Percentiles rank a stretch among this genome's conserved stretches.
Evolutionary conservation across 2,797 vertebrate genomes (phyloP).

Genomic region (Orestias chungarensis): DNA sequence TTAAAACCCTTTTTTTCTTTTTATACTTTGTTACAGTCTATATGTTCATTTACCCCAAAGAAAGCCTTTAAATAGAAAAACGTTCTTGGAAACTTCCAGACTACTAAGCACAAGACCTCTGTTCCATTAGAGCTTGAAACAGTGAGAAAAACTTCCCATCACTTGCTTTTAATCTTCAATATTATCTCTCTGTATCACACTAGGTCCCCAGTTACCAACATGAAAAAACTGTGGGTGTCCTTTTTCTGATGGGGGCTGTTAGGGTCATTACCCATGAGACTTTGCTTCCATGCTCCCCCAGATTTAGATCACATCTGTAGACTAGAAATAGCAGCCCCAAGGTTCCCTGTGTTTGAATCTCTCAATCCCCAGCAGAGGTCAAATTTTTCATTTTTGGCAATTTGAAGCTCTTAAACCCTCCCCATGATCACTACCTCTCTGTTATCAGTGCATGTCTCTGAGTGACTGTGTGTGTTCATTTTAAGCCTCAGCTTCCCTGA

Average conservation of each 20-base stretch:
- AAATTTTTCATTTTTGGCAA: constrained; percentile 70
- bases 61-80: background rate
- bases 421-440: constrained; percentile 46
- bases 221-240: constrained; percentile 22
- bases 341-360: constrained; percentile 43
- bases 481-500: constrained; percentile 29
- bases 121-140: constrained; percentile 7
- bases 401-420: constrained; percentile 67
- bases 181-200: constrained; percentile 16
- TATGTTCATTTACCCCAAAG: background rate
- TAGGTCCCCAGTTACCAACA: constrained; percentile 5
- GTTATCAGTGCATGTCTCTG: constrained; percentile 41
- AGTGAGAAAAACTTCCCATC: background rate
- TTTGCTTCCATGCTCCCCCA: constrained; percentile 39
- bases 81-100: background rate
- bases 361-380: constrained; percentile 58
- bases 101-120: background rate
- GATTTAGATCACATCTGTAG: constrained; percentile 53
- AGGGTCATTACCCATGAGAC: constrained; percentile 56
- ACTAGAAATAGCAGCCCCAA: constrained; percentile 48
- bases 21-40: background rate
- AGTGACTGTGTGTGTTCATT: constrained; percentile 28
- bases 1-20: background rate
- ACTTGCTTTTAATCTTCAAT: constrained; percentile 12
- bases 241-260: constrained; percentile 43